These are phyloP conservation scores for Drosophila paulistorum DNA, from an alignment of 1,140 invertebrate genomes.

Conservation along the genomic window DNA sequence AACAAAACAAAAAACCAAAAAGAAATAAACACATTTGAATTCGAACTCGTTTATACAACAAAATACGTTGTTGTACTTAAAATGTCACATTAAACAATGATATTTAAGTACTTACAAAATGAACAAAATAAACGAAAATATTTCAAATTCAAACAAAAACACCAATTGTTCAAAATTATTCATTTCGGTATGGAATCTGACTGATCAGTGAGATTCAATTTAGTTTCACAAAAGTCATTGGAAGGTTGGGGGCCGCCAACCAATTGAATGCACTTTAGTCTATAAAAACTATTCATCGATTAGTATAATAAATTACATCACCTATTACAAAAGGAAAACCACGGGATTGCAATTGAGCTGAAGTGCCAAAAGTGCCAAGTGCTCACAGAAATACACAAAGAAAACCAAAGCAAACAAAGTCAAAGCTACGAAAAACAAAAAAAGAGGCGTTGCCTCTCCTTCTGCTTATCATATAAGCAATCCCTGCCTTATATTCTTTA, in stretches of 20 bases:
- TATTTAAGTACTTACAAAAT: constrained; percentile 36
- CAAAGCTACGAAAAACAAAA: neutral
- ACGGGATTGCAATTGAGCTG: constrained; percentile 1
- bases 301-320: neutral
- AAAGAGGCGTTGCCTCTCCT: neutral
- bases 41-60: constrained; percentile 75
- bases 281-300: neutral
- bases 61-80: constrained; percentile 73
- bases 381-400: neutral
- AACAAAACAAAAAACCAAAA: neutral
- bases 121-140: constrained; percentile 73
- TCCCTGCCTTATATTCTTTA: neutral
- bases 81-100: constrained; percentile 62
- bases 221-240: neutral
- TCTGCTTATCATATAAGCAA: neutral
- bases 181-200: too few relatives aligned
- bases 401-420: neutral
- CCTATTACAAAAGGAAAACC: neutral
- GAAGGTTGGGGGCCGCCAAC: neutral
- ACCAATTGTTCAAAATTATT: neutral
- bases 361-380: neutral
- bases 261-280: neutral
- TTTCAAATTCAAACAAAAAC: constrained; percentile 64
- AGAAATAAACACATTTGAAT: constrained; percentile 55
- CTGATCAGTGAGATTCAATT: too few relatives aligned